phyloP scores from a whole-genome alignment of 2,888 invertebrate genomes.

The Acutogordius australiensis region DNA sequence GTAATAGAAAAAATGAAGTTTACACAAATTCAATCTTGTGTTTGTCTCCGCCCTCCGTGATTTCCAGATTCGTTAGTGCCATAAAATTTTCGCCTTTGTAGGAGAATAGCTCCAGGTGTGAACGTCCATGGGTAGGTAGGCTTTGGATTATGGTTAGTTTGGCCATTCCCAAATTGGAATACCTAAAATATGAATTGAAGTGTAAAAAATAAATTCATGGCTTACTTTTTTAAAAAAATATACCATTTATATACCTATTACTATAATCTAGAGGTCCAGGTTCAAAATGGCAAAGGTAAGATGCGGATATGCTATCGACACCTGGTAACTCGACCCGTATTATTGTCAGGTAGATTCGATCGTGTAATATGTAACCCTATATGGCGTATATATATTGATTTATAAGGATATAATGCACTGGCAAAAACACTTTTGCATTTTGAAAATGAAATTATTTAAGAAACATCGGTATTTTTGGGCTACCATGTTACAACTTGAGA shows the following conservation, averaged over 20 bases:
- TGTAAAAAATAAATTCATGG: too few species aligned
- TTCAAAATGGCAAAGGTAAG: constrained; percentile 1
- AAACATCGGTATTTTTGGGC: too few species aligned
- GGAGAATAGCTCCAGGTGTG: constrained; percentile 1
- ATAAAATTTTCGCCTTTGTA: not conserved
- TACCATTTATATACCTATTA: too few species aligned
- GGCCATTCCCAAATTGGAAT: too few species aligned
- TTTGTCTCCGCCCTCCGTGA: not conserved
- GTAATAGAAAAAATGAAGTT: not conserved
- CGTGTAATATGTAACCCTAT: constrained; percentile 2
- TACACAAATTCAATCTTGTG: constrained; percentile 7
- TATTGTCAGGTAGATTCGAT: not conserved
- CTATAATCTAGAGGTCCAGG: too few species aligned
- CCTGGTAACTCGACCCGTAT: not conserved
- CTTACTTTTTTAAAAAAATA: too few species aligned
- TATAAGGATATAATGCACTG: not conserved
- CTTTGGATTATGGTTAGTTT: not conserved
- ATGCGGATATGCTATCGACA: not conserved
- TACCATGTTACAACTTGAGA: too few species aligned
- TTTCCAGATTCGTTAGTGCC: constrained; percentile 2
- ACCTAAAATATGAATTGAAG: too few species aligned
- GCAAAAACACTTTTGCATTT: too few species aligned
- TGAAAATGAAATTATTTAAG: too few species aligned
- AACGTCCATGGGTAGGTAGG: not conserved
- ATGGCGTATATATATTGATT: not conserved